phyloP scores from a whole-genome alignment of 1,140 invertebrate species.

The Monomorium pharaonis region DNA sequence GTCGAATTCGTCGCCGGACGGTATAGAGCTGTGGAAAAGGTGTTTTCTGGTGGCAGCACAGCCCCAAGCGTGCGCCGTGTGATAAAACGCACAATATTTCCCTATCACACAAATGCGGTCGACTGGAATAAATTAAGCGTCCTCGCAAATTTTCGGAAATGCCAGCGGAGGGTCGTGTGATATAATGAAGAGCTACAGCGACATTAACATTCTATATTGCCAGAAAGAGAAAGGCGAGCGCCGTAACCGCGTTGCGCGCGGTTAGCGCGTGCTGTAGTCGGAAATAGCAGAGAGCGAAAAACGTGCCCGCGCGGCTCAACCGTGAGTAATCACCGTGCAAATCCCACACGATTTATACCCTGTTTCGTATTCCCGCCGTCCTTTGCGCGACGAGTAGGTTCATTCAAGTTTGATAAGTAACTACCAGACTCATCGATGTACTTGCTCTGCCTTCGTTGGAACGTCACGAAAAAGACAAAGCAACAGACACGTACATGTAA shows the following conservation, averaged over 20 bases:
- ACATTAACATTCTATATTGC: conserved; percentile 55
- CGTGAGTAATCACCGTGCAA: conserved; percentile 43
- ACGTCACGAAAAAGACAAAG: background rate
- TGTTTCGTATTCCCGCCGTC: conserved; percentile 29
- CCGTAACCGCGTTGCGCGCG: conserved; percentile 5
- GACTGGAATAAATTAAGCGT: conserved; percentile 50
- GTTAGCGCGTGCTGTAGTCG: conserved; percentile 16
- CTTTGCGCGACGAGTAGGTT: conserved; percentile 36
- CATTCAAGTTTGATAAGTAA: conserved; percentile 56
- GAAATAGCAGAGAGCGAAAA: conserved; percentile 22
- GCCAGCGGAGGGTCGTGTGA: background rate
- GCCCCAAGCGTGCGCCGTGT: background rate
- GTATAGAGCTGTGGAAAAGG: conserved; percentile 24
- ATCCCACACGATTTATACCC: conserved; percentile 50
- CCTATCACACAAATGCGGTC: conserved; percentile 34
- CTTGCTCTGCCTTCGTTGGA: background rate
- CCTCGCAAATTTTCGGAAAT: conserved; percentile 54
- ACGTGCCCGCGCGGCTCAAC: conserved; percentile 32
- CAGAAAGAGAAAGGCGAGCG: background rate
- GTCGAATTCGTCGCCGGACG: conserved; percentile 1
- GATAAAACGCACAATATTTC: conserved; percentile 58
- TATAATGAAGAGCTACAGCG: conserved; percentile 57
- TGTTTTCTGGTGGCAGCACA: background rate
- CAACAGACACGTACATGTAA: background rate
- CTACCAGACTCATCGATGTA: background rate